phyloP scores from a whole-genome alignment of 2,888 invertebrate genomes.

The Argyra leucocephala region DNA sequence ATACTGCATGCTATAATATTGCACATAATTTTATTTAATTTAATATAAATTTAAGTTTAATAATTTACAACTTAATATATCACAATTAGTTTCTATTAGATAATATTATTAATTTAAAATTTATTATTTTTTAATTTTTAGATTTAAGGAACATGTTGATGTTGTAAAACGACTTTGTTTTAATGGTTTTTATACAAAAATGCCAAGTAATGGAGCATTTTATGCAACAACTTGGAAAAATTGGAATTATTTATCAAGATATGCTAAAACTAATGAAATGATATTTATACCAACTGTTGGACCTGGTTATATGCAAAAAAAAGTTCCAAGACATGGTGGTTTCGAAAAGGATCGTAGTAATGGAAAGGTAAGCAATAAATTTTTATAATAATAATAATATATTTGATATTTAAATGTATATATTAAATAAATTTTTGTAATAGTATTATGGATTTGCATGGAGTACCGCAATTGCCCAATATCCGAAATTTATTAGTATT shows the following conservation, averaged over 20 bases:
- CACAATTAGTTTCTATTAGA: no score
- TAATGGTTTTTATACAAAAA: constrained; percentile 56
- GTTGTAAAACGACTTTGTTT: constrained; percentile 48
- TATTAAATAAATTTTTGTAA: constrained; percentile 9
- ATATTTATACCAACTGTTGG: constrained; percentile 60
- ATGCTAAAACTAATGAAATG: constrained; percentile 50
- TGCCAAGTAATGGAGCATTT: constrained; percentile 55
- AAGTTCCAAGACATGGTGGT: constrained; percentile 40
- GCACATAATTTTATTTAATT: no score
- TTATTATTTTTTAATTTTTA: constrained; percentile 22
- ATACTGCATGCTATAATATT: no score
- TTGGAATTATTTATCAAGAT: constrained; percentile 48
- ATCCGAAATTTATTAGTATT: constrained; percentile 51
- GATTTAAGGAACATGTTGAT: constrained; percentile 45
- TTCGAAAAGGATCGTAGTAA: constrained; percentile 41
- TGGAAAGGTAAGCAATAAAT: constrained; percentile 33
- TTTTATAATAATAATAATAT: no score
- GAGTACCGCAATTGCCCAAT: constrained; percentile 50
- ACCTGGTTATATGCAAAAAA: constrained; percentile 60
- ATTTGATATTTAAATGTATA: no score
- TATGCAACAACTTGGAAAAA: constrained; percentile 53
- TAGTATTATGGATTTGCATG: constrained; percentile 56
- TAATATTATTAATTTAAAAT: not conserved
- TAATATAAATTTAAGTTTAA: no score
- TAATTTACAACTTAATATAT: no score